These are phyloP conservation scores for Xestia sexstrigata DNA, from an alignment of 2,888 invertebrate genomes.

Conservation along the genomic window DNA sequence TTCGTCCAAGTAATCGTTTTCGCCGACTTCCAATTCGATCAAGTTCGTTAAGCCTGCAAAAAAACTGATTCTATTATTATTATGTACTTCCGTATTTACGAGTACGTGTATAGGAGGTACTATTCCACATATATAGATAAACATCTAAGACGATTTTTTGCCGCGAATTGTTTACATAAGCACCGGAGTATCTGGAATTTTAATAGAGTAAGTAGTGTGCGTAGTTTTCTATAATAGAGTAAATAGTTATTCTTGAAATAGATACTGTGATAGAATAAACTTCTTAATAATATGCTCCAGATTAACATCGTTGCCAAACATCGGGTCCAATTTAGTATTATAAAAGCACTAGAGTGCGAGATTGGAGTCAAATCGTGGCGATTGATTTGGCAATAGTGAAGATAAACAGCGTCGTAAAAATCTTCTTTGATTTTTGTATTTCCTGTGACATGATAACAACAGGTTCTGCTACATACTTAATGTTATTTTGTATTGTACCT, in stretches of 20 bases:
- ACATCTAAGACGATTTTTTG: conserved; percentile 56
- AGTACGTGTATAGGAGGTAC: conserved; percentile 30
- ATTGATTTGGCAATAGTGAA: conserved; percentile 45
- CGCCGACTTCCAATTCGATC: conserved; percentile 91
- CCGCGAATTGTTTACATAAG: conserved; percentile 17
- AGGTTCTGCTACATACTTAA: conserved; percentile 27
- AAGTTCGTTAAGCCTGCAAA: conserved; percentile 89
- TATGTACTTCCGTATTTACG: conserved; percentile 60
- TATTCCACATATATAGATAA: conserved; percentile 52
- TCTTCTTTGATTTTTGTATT: conserved; percentile 37
- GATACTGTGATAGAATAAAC: conserved; percentile 36
- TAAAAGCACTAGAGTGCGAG: conserved; percentile 40
- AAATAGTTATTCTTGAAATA: conserved; percentile 56
- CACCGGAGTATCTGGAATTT: conserved; percentile 18
- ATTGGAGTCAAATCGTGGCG: conserved; percentile 37
- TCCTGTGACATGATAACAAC: conserved; percentile 39
- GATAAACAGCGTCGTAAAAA: conserved; percentile 42
- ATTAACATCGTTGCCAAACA: conserved; percentile 58
- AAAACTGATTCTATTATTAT: conserved; percentile 66
- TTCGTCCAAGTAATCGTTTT: conserved; percentile 89
- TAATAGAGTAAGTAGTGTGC: conserved; percentile 15
- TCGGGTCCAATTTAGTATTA: conserved; percentile 39
- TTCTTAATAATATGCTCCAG: conserved; percentile 39
- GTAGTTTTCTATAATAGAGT: conserved; percentile 23
- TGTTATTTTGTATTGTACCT: conserved; percentile 14